Evolutionary conservation across 2,113 vertebrate species (phyloP).

Genomic region (Solenodon paradoxus): DNA sequence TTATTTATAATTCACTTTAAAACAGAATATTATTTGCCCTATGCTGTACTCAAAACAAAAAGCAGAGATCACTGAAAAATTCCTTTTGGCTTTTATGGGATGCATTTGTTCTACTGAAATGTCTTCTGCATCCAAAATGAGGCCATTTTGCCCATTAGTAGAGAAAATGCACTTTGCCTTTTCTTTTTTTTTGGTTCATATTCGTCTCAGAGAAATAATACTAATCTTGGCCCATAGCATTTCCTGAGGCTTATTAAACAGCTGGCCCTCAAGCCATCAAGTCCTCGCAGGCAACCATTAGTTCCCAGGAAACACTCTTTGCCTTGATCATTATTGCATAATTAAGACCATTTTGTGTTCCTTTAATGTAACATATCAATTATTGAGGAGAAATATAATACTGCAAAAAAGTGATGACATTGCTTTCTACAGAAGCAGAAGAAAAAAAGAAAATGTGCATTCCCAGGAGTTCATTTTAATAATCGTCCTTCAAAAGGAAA

Average conservation of each 20-base stretch:
- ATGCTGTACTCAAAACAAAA: background rate
- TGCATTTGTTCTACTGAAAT: background rate
- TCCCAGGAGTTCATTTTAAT: background rate
- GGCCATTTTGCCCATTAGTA: constrained; percentile 54
- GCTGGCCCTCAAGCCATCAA: constrained; percentile 40
- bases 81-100: background rate
- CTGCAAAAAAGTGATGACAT: background rate
- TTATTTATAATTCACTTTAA: background rate
- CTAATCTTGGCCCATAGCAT: constrained; percentile 31
- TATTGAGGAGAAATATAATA: constrained; percentile 63
- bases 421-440: constrained; percentile 16
- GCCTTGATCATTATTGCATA: constrained; percentile 66
- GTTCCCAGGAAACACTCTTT: constrained; percentile 53
- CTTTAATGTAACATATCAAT: constrained; percentile 65
- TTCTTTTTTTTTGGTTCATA: constrained; percentile 10
- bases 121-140: constrained; percentile 19
- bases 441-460: background rate
- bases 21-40: background rate
- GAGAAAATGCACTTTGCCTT: background rate
- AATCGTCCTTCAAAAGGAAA: background rate
- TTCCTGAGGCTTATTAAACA: constrained; percentile 62
- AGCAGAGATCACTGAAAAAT: background rate
- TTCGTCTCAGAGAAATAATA: constrained; percentile 50
- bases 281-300: constrained; percentile 54
- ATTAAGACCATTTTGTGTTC: constrained; percentile 68